phyloP scores from a whole-genome alignment of 2,797 vertebrate genomes.

The Lutjanus campechanus region DNA sequence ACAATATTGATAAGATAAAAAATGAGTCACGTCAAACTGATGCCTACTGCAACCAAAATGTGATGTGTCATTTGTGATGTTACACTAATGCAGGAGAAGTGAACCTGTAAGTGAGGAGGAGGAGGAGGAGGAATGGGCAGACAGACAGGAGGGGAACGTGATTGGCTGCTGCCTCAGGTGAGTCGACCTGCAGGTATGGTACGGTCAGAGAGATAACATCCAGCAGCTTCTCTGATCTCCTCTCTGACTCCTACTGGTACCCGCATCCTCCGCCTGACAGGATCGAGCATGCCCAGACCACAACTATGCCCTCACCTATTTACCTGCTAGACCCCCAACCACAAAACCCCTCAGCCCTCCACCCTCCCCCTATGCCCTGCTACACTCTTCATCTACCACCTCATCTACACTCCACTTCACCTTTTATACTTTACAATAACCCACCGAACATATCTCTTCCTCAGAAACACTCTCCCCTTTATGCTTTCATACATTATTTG shows the following conservation, averaged over 20 bases:
- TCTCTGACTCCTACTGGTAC: constrained; percentile 74
- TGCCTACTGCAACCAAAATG: neutral
- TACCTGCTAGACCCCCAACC: constrained; percentile 60
- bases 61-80: constrained; percentile 1
- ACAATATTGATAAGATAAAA: neutral
- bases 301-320: constrained; percentile 74
- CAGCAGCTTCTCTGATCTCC: constrained; percentile 73
- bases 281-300: constrained; percentile 80
- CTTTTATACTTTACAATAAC: constrained; percentile 38
- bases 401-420: constrained; percentile 30
- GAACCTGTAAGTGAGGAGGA: neutral
- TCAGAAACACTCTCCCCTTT: constrained; percentile 9
- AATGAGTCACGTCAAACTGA: neutral
- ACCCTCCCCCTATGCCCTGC: constrained; percentile 16
- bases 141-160: constrained; percentile 31
- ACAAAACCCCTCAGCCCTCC: constrained; percentile 26
- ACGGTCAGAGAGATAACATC: constrained; percentile 77
- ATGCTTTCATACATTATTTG: constrained; percentile 29
- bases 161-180: constrained; percentile 65
- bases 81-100: constrained; percentile 2
- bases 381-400: constrained; percentile 12
- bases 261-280: constrained; percentile 78
- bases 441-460: constrained; percentile 18
- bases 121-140: constrained; percentile 26
- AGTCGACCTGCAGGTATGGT: constrained; percentile 69